phyloP scores from a whole-genome alignment of 2,797 vertebrate genomes.

The Odontamblyopus lacepedii region DNA sequence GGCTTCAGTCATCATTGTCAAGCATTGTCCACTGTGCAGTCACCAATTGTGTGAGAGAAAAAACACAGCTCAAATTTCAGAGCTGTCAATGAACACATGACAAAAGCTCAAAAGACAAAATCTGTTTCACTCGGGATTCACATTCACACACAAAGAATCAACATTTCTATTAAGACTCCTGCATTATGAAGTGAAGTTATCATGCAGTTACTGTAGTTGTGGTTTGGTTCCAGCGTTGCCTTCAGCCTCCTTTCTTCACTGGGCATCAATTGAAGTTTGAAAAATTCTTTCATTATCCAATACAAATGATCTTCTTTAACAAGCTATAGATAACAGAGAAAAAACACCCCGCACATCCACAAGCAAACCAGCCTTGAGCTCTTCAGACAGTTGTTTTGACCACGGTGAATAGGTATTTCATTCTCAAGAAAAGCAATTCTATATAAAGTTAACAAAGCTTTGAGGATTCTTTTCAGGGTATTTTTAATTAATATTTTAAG shows the following conservation, averaged over 20 bases:
- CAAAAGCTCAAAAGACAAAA: too few relatives aligned
- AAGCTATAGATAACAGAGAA: neutral
- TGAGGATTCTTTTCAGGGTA: neutral
- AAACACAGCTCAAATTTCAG: too few relatives aligned
- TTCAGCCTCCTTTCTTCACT: constrained; percentile 34
- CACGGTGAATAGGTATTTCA: neutral
- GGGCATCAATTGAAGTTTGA: neutral
- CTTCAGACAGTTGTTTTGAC: neutral
- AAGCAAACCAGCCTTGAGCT: neutral
- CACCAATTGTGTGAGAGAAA: too few relatives aligned
- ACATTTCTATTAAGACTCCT: too few relatives aligned
- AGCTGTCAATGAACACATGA: too few relatives aligned
- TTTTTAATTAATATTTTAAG: neutral
- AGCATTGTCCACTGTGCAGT: too few relatives aligned
- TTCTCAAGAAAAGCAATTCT: neutral
- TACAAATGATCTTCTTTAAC: constrained; percentile 21
- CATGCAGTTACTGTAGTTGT: constrained; percentile 6
- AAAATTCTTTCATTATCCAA: constrained; percentile 21
- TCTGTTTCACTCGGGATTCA: too few relatives aligned
- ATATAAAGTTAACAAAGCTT: neutral
- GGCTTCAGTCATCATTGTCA: too few relatives aligned
- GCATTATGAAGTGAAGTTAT: too few relatives aligned
- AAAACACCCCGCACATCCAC: neutral
- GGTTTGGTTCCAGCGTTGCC: constrained; percentile 13
- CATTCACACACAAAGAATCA: too few relatives aligned